These are phyloP conservation scores for Jordanella pulchra DNA, from an alignment of 2,797 vertebrate genomes.

Conservation along the genomic window DNA sequence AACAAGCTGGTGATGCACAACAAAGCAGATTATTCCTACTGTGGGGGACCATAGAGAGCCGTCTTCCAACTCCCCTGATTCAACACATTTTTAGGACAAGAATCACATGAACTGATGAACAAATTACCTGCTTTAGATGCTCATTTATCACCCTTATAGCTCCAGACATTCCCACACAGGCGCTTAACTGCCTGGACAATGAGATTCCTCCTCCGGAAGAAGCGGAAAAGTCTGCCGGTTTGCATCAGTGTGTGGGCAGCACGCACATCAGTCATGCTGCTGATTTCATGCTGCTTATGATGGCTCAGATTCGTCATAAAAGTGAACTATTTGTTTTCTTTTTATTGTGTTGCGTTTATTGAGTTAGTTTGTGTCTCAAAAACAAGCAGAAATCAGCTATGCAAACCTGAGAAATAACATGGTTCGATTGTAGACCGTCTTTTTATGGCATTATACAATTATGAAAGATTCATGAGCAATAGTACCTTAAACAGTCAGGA, in stretches of 20 bases:
- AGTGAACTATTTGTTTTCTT: constrained; percentile 24
- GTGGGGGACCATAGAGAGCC: constrained; percentile 83
- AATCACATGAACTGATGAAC: constrained; percentile 61
- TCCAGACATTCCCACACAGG: constrained; percentile 45
- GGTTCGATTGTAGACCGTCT: background rate
- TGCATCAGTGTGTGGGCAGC: constrained; percentile 56
- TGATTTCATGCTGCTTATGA: constrained; percentile 51
- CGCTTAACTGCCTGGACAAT: constrained; percentile 44
- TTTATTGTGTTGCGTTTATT: constrained; percentile 34
- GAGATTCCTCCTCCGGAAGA: constrained; percentile 59
- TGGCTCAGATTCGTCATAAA: constrained; percentile 38
- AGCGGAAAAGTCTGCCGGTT: constrained; percentile 55
- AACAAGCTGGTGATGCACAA: constrained; percentile 99
- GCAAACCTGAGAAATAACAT: background rate
- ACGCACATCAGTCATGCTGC: constrained; percentile 62
- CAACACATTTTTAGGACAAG: constrained; percentile 61
- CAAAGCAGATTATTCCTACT: constrained; percentile 99
- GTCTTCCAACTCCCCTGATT: constrained; percentile 18
- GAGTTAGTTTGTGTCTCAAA: background rate
- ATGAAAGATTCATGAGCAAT: background rate
- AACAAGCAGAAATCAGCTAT: background rate
- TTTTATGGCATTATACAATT: background rate
- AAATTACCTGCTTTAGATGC: constrained; percentile 39
- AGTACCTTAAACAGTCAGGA: background rate
- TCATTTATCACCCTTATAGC: constrained; percentile 41